Conservation (phyloP, 1,140 invertebrate genomes). For the Drusus annulatus region DNA sequence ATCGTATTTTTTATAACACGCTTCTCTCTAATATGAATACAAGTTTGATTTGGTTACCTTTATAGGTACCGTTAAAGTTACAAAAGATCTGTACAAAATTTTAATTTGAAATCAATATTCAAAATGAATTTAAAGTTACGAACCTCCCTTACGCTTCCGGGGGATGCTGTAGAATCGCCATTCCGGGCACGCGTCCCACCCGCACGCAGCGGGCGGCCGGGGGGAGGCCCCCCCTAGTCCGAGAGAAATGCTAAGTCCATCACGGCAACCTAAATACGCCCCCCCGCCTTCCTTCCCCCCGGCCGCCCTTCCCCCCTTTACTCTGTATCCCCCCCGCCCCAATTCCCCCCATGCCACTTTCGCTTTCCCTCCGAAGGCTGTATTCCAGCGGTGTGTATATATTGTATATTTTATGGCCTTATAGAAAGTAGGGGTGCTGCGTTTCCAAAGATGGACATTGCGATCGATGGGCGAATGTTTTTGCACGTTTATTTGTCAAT, state of each 20-base stretch:
- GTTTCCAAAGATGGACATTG: background rate
- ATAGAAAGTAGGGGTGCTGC: constrained; percentile 43
- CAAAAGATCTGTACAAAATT: too few species aligned
- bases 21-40: too few species aligned
- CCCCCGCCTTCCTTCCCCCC: constrained; percentile 11
- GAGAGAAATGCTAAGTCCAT: constrained; percentile 59
- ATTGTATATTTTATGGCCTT: constrained; percentile 57
- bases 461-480: constrained; percentile 1
- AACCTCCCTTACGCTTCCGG: constrained; percentile 18
- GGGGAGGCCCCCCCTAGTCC: constrained; percentile 38
- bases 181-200: constrained; percentile 56
- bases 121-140: constrained; percentile 23
- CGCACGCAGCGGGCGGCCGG: background rate
- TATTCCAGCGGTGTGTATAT: constrained; percentile 31
- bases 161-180: constrained; percentile 54
- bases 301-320: too few species aligned
- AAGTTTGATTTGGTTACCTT: too few species aligned
- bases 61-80: too few species aligned
- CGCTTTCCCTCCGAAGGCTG: constrained; percentile 36
- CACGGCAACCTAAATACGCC: constrained; percentile 58
- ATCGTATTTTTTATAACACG: too few species aligned
- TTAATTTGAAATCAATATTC: background rate
- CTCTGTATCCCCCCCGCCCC: too few species aligned
- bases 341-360: constrained; percentile 22
- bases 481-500: background rate